These are phyloP conservation scores for Grantiella picta DNA, from an alignment of 2,113 vertebrate species.

Conservation along the genomic window DNA sequence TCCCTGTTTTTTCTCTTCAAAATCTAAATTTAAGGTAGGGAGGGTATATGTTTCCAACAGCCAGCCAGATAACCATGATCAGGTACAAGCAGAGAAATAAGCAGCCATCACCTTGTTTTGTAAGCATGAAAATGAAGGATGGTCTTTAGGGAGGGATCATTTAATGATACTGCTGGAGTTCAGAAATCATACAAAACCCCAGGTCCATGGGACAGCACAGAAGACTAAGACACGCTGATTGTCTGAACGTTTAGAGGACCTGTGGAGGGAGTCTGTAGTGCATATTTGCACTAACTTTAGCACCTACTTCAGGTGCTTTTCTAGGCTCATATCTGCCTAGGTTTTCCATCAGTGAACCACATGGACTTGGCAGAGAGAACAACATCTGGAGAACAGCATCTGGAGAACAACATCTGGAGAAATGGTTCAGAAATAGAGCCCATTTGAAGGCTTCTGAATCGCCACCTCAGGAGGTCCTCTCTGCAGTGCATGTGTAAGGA, in stretches of 20 bases:
- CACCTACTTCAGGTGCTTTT: neutral
- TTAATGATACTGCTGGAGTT: neutral
- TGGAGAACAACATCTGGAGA: neutral
- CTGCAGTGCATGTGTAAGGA: rapidly evolving
- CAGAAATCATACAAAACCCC: neutral
- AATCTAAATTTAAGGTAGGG: neutral
- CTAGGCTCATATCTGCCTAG: neutral
- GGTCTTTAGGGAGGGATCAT: neutral
- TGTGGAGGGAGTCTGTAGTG: neutral
- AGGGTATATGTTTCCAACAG: neutral
- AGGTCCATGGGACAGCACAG: neutral
- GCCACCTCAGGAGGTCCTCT: neutral
- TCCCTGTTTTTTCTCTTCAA: neutral
- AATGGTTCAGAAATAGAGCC: neutral
- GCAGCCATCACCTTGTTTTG: neutral
- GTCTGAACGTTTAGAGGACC: neutral
- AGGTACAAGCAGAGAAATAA: neutral
- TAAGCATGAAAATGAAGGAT: neutral
- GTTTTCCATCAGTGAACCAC: neutral
- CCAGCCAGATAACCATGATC: neutral
- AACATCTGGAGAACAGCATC: too few relatives aligned
- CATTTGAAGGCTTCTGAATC: neutral
- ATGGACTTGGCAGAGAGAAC: neutral
- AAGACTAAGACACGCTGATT: neutral
- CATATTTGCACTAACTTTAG: neutral